Percentiles rank a stretch among this genome's conserved stretches.
phyloP scores from a whole-genome alignment of 2,113 vertebrate species.

The Mobula birostris region DNA sequence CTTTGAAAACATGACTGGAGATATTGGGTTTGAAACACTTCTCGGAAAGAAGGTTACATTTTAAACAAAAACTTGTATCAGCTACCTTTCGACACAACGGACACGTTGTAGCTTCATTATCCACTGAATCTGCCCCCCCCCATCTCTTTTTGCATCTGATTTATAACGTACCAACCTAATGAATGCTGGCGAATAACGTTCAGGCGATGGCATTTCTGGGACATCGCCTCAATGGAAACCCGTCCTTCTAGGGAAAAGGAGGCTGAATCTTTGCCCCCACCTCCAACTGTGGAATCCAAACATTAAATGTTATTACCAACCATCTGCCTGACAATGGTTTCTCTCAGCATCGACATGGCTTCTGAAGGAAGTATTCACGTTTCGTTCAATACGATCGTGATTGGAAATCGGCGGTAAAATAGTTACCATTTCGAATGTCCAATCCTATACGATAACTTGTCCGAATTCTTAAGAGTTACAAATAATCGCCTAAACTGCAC shows the following conservation, averaged over 20 bases:
- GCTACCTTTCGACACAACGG: background rate
- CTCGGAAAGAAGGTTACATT: background rate
- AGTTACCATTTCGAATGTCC: background rate
- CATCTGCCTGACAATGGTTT: background rate
- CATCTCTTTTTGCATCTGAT: background rate
- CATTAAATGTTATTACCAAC: slow-evolving; percentile 39
- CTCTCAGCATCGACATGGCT: background rate
- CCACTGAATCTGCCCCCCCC: background rate
- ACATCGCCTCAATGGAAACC: background rate
- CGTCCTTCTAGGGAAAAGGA: background rate
- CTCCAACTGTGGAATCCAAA: slow-evolving; percentile 48
- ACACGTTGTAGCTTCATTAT: background rate
- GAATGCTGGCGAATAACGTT: no score
- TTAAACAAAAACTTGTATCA: background rate
- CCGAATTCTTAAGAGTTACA: no score
- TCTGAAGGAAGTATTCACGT: background rate
- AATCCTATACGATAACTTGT: no score
- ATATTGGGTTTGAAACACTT: background rate
- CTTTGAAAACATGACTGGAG: background rate
- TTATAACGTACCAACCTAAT: background rate
- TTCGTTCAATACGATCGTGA: background rate
- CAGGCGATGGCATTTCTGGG: background rate
- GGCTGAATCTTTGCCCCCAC: background rate
- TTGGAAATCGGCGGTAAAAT: background rate
- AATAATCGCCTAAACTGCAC: background rate